phyloP scores from a whole-genome alignment of 2,888 invertebrate genomes.

The Aethes cnicana region DNA sequence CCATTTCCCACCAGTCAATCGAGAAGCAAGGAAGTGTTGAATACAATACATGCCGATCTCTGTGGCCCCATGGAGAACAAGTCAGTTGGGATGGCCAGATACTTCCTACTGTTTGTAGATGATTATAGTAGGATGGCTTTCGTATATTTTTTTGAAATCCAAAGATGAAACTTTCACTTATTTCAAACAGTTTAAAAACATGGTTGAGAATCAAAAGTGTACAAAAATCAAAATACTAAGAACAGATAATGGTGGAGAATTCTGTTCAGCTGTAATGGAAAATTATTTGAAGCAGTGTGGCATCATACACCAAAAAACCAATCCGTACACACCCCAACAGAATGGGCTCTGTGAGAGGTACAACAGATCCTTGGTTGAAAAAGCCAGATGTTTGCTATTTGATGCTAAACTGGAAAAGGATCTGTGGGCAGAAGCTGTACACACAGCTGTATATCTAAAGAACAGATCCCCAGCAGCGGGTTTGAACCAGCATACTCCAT shows the following conservation, averaged over 20 bases:
- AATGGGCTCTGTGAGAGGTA: constrained; percentile 35
- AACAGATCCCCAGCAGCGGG: constrained; percentile 11
- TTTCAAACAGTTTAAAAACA: constrained; percentile 33
- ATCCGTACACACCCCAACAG: constrained; percentile 33
- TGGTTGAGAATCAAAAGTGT: constrained; percentile 38
- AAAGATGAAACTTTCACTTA: constrained; percentile 38
- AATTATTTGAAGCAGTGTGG: constrained; percentile 31
- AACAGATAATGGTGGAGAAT: constrained; percentile 37
- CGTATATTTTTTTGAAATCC: constrained; percentile 38
- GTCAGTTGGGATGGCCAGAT: constrained; percentile 28
- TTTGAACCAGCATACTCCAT: too few relatives aligned
- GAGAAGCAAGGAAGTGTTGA: constrained; percentile 24
- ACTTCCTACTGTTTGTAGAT: constrained; percentile 45
- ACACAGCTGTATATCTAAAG: constrained; percentile 15
- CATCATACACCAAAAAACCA: constrained; percentile 29
- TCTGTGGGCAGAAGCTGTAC: constrained; percentile 25
- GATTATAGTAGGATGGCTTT: constrained; percentile 40
- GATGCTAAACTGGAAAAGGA: constrained; percentile 21
- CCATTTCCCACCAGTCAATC: constrained; percentile 28
- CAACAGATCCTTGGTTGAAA: constrained; percentile 34
- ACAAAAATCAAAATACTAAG: constrained; percentile 34
- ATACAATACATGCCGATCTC: constrained; percentile 36
- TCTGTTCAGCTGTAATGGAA: constrained; percentile 32
- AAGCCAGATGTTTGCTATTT: constrained; percentile 33
- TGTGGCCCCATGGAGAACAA: constrained; percentile 33